These are phyloP conservation scores for Ceratosolen fusciceps DNA, from an alignment of 1,140 invertebrate genomes.

Conservation along the genomic window DNA sequence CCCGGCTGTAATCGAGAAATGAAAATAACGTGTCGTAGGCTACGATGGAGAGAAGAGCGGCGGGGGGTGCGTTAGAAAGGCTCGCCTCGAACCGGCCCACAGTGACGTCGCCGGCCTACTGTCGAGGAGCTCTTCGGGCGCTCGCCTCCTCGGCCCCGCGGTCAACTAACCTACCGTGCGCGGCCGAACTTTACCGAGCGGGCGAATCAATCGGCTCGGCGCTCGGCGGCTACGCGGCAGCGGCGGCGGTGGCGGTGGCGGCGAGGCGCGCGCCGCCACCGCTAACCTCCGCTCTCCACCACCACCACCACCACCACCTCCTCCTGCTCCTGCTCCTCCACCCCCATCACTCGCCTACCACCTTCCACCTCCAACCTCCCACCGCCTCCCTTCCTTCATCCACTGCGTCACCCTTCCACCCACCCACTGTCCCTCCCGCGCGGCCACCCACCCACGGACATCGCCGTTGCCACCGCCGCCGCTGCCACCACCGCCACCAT, in stretches of 20 bases:
- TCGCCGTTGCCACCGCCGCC: background rate
- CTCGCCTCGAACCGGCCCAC: constrained; percentile 68
- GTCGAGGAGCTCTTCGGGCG: constrained; percentile 65
- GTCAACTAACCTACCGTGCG: constrained; percentile 68
- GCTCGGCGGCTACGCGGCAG: constrained; percentile 38
- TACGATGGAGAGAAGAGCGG: constrained; percentile 66
- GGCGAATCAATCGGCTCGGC: constrained; percentile 48
- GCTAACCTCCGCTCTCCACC: background rate
- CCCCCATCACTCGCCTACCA: constrained; percentile 11
- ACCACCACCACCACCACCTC: background rate
- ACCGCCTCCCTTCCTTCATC: constrained; percentile 29
- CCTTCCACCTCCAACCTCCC: no score
- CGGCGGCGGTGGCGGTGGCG: background rate
- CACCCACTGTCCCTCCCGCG: background rate
- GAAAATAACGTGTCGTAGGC: constrained; percentile 15
- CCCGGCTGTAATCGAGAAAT: constrained; percentile 21
- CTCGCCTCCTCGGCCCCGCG: constrained; percentile 68
- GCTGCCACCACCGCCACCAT: background rate
- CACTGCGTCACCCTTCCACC: constrained; percentile 3
- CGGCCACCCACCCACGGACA: no score
- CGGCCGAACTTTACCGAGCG: constrained; percentile 41
- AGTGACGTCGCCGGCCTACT: constrained; percentile 74
- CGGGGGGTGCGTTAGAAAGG: constrained; percentile 50
- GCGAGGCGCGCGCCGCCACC: background rate
- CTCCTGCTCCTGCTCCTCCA: constrained; percentile 18